Conservation (phyloP, 2,113 vertebrate species). For the Dromiciops gliroides region DNA sequence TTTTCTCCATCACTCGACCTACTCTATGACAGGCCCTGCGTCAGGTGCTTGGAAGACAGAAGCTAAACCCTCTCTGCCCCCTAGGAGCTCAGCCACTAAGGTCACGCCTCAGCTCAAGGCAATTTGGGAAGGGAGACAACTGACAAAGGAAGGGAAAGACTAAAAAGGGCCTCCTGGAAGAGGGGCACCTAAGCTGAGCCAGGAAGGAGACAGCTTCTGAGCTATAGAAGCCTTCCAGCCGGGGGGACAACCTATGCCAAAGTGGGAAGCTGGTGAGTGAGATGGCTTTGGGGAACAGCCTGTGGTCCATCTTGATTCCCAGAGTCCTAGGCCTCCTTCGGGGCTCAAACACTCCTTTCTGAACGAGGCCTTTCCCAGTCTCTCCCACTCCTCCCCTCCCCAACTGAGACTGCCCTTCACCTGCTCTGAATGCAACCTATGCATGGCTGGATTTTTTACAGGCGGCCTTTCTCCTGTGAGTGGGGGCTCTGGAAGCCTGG, state of each 20-base stretch:
- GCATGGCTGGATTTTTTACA: neutral
- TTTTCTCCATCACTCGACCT: neutral
- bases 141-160: neutral
- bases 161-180: neutral
- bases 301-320: too few relatives aligned
- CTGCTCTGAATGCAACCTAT: too few relatives aligned
- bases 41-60: too few relatives aligned
- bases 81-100: neutral
- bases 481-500: neutral
- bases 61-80: too few relatives aligned
- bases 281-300: too few relatives aligned
- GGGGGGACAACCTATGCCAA: too few relatives aligned
- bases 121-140: neutral
- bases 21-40: neutral
- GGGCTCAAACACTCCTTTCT: too few relatives aligned
- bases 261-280: too few relatives aligned
- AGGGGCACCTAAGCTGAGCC: neutral
- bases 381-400: too few relatives aligned
- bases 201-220: neutral
- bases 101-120: neutral
- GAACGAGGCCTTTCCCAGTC: too few relatives aligned
- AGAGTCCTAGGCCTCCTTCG: too few relatives aligned
- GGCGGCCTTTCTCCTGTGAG: neutral
- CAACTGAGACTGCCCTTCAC: too few relatives aligned
- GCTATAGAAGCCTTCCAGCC: neutral